Evolutionary conservation across 2,888 invertebrate genomes (phyloP).

Genomic region (Cerastis leucographa): DNA sequence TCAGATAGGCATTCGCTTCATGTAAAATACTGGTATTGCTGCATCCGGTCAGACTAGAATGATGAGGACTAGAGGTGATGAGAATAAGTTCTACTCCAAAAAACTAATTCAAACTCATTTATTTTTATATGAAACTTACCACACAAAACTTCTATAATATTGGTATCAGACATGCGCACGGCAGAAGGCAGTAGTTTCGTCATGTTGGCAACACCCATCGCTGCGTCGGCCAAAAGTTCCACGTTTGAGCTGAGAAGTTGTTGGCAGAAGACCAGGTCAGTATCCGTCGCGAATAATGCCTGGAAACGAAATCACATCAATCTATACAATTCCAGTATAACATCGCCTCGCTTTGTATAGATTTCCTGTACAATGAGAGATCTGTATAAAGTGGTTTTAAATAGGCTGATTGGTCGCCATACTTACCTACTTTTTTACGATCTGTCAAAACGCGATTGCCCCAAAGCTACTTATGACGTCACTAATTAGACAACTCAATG

Average conservation of each 20-base stretch:
- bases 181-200: constrained; percentile 84
- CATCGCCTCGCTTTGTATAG: too few species aligned
- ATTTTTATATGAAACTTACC: constrained; percentile 58
- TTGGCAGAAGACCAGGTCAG: constrained; percentile 86
- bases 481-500: background rate
- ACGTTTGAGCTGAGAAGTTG: constrained; percentile 84
- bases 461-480: background rate
- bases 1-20: background rate
- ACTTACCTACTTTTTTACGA: too few species aligned
- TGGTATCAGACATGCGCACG: constrained; percentile 86
- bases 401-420: too few species aligned
- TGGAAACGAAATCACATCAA: constrained; percentile 55
- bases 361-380: too few species aligned
- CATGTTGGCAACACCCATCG: constrained; percentile 88
- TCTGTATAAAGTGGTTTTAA: too few species aligned
- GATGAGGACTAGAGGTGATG: background rate
- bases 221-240: constrained; percentile 84
- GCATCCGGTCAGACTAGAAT: background rate
- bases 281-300: constrained; percentile 84
- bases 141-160: constrained; percentile 85
- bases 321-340: too few species aligned
- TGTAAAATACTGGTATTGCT: background rate
- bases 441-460: background rate
- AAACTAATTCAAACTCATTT: background rate
- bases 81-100: background rate